Conservation (phyloP, 2,888 invertebrate genomes). For the Cacoxenus indagator region DNA sequence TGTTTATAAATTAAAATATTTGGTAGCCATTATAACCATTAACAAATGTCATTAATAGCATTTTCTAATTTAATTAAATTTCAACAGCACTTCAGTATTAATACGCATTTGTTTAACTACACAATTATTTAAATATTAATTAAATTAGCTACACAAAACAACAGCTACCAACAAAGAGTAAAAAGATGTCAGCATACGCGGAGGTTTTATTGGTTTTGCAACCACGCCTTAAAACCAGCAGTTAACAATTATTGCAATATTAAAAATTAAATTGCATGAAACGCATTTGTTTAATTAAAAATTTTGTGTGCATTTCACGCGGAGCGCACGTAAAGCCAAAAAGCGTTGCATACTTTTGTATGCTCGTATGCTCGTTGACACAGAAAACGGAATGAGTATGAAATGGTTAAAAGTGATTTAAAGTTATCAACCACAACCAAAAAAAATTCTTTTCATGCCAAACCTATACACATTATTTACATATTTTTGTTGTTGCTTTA, state of each 20-base stretch:
- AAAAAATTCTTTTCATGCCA: not conserved
- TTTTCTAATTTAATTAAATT: constrained; percentile 6
- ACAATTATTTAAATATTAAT: constrained; percentile 1
- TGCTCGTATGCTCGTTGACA: not conserved
- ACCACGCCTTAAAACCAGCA: not conserved
- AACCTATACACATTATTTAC: not conserved
- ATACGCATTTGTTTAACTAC: not conserved
- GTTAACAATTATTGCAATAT: constrained; percentile 13
- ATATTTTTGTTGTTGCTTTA: not conserved
- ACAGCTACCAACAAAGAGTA: not conserved
- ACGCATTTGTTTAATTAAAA: constrained; percentile 19
- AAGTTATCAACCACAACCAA: constrained; percentile 6
- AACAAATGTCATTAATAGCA: not conserved
- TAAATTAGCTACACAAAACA: constrained; percentile 4
- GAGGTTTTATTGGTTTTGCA: not conserved
- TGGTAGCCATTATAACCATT: constrained; percentile 20
- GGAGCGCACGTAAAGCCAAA: not conserved
- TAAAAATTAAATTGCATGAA: constrained; percentile 13
- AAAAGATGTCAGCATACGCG: not conserved
- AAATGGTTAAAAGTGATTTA: constrained; percentile 20
- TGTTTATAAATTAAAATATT: constrained; percentile 15
- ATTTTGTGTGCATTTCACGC: not conserved
- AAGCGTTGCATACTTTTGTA: not conserved
- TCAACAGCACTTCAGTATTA: not conserved
- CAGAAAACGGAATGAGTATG: not conserved